Percentiles rank a stretch among this genome's conserved stretches.
Evolutionary conservation across 2,113 vertebrate genomes (phyloP).

Genomic region (Pachycephala philippinensis): DNA sequence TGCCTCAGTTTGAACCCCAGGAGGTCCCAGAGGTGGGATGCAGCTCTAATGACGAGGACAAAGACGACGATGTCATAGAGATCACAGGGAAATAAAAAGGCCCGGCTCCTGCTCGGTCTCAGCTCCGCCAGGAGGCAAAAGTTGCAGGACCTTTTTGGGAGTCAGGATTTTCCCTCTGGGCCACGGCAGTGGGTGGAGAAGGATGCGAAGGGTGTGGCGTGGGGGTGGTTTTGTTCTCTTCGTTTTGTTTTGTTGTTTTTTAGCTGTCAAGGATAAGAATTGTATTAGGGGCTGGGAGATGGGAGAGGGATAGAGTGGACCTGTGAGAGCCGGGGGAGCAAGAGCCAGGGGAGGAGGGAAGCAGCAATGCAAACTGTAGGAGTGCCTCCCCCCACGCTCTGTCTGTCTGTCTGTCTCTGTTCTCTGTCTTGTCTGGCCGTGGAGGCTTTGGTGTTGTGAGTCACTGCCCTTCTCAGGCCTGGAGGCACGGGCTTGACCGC

Average conservation of each 20-base stretch:
- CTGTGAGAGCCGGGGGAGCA: conserved; percentile 18
- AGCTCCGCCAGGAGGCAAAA: conserved; percentile 23
- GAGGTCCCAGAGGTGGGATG: conserved; percentile 85
- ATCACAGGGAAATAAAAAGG: conserved; percentile 88
- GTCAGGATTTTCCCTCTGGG: conserved; percentile 60
- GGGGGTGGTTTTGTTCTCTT: conserved; percentile 37
- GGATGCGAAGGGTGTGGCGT: conserved; percentile 40
- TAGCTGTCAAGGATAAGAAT: conserved; percentile 60
- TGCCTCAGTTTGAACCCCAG: conserved; percentile 83
- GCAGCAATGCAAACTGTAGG: conserved; percentile 42
- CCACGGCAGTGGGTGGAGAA: conserved; percentile 44
- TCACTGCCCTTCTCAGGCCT: conserved; percentile 55
- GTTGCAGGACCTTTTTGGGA: conserved; percentile 60
- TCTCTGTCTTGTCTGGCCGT: conserved; percentile 54
- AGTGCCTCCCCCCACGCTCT: conserved; percentile 46
- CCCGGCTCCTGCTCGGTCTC: conserved; percentile 23
- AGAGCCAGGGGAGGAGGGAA: conserved; percentile 36
- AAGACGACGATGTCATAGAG: conserved; percentile 96
- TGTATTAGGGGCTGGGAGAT: conserved; percentile 44
- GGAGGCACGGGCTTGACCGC: conserved; percentile 14
- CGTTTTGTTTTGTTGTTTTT: background rate
- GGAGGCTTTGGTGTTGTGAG: conserved; percentile 12
- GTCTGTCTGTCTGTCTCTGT: conserved; percentile 65
- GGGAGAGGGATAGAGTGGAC: conserved; percentile 33
- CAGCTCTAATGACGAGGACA: conserved; percentile 94